These are phyloP conservation scores for Erethizon dorsatum DNA, from an alignment of 2,797 vertebrate genomes.

Conservation along the genomic window DNA sequence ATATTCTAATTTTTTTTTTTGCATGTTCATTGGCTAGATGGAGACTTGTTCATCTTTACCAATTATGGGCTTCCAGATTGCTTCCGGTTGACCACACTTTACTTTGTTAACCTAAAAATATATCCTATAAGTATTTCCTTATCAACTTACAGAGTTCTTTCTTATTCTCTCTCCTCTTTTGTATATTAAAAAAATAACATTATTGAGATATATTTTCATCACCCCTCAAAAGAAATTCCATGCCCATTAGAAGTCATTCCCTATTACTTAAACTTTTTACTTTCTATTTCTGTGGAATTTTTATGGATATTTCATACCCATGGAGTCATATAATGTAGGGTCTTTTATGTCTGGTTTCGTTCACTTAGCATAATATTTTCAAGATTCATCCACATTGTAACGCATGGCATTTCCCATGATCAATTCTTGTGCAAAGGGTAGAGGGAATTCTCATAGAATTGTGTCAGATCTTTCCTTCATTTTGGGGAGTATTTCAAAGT, in stretches of 20 bases:
- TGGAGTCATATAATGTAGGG: neutral
- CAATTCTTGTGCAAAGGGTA: neutral
- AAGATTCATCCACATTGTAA: neutral
- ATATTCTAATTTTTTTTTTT: neutral
- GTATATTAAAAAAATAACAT: neutral
- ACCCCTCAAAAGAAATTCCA: neutral
- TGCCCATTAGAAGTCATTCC: too few relatives aligned
- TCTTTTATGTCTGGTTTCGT: neutral
- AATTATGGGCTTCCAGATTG: neutral
- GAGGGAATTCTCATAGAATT: neutral
- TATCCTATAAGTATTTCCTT: neutral
- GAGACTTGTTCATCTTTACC: neutral
- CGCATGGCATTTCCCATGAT: too few relatives aligned
- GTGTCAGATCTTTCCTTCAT: neutral
- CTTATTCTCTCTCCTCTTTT: neutral
- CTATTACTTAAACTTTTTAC: neutral
- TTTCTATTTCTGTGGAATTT: neutral
- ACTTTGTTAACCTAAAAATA: neutral
- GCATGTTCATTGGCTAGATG: neutral
- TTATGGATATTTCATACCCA: neutral
- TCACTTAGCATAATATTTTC: neutral
- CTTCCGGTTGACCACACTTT: neutral
- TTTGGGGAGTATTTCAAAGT: neutral
- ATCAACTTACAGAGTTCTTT: neutral
- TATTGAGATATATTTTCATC: neutral